phyloP scores from a whole-genome alignment of 2,888 invertebrate genomes.

The Melinaea marsaeus region DNA sequence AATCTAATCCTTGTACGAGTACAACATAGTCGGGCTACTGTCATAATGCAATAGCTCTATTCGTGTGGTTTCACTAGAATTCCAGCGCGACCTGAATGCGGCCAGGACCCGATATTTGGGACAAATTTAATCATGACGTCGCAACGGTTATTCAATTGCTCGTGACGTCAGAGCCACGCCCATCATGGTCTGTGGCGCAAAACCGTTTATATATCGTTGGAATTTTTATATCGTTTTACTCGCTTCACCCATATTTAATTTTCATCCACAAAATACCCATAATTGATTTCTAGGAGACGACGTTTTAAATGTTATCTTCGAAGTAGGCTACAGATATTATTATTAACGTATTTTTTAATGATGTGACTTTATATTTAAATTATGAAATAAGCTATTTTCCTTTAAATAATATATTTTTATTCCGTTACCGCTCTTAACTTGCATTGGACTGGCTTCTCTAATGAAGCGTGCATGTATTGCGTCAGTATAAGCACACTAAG shows the following conservation, averaged over 20 bases:
- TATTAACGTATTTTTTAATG: no score
- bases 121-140: constrained; percentile 38
- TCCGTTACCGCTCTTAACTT: constrained; percentile 16
- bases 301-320: no score
- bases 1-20: not conserved
- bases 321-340: no score
- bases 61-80: constrained; percentile 9
- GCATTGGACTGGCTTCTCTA: constrained; percentile 20
- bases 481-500: constrained; percentile 22
- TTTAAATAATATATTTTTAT: no score
- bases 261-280: not conserved
- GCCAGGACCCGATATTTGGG: constrained; percentile 32
- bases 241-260: not conserved
- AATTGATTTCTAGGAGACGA: no score
- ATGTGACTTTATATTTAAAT: no score
- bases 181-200: constrained; percentile 20
- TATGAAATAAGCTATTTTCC: no score
- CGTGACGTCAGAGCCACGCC: constrained; percentile 33
- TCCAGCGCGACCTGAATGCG: constrained; percentile 17
- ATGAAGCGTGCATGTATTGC: constrained; percentile 30
- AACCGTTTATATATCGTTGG: constrained; percentile 7
- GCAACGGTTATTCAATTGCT: constrained; percentile 36
- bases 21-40: not conserved
- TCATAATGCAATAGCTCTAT: constrained; percentile 8
- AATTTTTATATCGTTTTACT: no score